Evolutionary conservation across 2,797 vertebrate genomes (phyloP).

Genomic region (Myotis myotis): DNA sequence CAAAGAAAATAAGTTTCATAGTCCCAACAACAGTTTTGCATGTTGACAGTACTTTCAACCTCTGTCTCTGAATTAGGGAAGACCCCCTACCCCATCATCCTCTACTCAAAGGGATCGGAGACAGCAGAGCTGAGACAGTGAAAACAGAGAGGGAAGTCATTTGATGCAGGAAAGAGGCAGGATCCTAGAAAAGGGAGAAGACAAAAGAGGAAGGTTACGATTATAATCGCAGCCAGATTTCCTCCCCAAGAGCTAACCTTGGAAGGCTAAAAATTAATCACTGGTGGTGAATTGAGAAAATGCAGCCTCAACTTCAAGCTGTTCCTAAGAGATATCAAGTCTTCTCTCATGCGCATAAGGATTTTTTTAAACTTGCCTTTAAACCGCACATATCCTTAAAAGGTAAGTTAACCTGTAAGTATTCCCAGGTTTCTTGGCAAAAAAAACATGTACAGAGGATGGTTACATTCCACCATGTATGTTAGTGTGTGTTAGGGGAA

Average conservation of each 20-base stretch:
- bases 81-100: not conserved
- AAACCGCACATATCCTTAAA: not conserved
- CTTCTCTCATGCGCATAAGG: not conserved
- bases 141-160: not conserved
- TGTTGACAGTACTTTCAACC: not conserved
- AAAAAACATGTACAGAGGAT: not conserved
- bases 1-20: slow-evolving; percentile 7
- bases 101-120: not conserved
- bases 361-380: not conserved
- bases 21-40: not conserved
- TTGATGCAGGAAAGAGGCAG: not conserved
- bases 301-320: not conserved
- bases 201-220: not conserved
- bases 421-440: not conserved
- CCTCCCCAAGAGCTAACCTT: not conserved
- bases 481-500: not conserved
- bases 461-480: not conserved
- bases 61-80: not conserved
- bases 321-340: not conserved
- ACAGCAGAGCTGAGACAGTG: not conserved
- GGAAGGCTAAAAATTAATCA: slow-evolving; percentile 16
- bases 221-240: not conserved
- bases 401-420: not conserved
- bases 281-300: not conserved
- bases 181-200: not conserved